A percentile compares a stretch with the other conserved stretches of the same genome.
Evolutionary conservation across 2,113 vertebrate genomes (phyloP).

Genomic region (Tachysurus fulvidraco): DNA sequence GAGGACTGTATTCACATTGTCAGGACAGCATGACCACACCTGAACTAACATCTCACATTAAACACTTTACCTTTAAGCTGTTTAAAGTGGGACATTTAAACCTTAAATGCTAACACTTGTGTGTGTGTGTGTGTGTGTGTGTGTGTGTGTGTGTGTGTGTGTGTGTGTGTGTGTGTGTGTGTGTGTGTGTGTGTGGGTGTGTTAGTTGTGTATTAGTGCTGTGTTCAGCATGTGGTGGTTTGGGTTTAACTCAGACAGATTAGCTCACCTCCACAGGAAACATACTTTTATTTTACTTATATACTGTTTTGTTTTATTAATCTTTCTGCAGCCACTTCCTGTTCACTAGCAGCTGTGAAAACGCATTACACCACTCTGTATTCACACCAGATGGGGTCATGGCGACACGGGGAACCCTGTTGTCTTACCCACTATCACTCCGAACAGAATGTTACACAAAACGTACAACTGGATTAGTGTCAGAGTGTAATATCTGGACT

Average conservation of each 20-base stretch:
- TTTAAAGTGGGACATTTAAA: conserved; percentile 10
- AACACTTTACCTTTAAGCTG: not conserved
- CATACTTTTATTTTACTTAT: not conserved
- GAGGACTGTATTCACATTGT: not conserved
- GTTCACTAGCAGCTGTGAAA: conserved; percentile 50
- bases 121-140: conserved; percentile 15
- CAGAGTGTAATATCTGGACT: not conserved
- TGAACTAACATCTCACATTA: conserved; percentile 14
- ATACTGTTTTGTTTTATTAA: conserved; percentile 17
- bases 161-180: conserved; percentile 8
- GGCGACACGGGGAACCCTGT: not conserved
- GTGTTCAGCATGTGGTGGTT: not conserved
- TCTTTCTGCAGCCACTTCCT: conserved; percentile 43
- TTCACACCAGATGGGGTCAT: conserved; percentile 25
- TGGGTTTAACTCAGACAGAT: conserved; percentile 3
- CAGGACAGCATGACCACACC: not conserved
- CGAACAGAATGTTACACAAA: not conserved
- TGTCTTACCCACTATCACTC: no score
- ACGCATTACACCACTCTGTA: conserved; percentile 19
- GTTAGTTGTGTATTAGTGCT: not conserved
- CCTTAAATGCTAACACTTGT: not conserved
- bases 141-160: conserved; percentile 15
- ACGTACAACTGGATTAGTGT: not conserved
- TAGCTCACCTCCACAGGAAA: conserved; percentile 18
- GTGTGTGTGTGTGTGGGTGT: conserved; percentile 15